Evolutionary conservation across 2,113 vertebrate species (phyloP).

Genomic region (Perca flavescens): DNA sequence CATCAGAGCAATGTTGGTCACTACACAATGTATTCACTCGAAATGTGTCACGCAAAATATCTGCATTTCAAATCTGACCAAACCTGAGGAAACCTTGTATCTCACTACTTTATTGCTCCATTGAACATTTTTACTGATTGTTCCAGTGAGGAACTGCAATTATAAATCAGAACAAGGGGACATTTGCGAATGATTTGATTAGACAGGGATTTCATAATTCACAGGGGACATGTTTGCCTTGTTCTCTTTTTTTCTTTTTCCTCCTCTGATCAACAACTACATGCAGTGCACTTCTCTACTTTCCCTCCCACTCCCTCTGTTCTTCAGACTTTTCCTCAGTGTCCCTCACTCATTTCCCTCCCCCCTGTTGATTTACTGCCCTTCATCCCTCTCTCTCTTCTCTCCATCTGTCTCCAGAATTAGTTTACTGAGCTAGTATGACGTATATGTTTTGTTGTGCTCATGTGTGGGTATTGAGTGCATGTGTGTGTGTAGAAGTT

Average conservation of each 20-base stretch:
- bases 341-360: not conserved
- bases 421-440: conserved; percentile 26
- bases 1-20: not conserved
- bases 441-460: conserved; percentile 8
- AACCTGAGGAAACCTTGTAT: not conserved
- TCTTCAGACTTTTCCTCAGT: not conserved
- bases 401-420: conserved; percentile 37
- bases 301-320: not conserved
- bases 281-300: conserved; percentile 3
- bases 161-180: conserved; percentile 25
- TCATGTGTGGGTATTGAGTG: conserved; percentile 9
- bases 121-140: not conserved
- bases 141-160: not conserved
- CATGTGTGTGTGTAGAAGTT: not conserved
- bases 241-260: not conserved
- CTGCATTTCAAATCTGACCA: not conserved
- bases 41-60: not conserved
- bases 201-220: conserved; percentile 10
- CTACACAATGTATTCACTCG: not conserved
- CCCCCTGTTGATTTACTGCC: not conserved
- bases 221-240: conserved; percentile 2
- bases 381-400: conserved; percentile 29
- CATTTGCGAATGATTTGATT: conserved; percentile 15
- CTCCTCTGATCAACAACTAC: not conserved
- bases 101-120: too few species aligned